Conservation (phyloP, 2,113 vertebrate genomes). For the chimpanzee (Pan troglodytes) region NHGRI_mPanTro3-v2.1_pri NC_072402.2:150955001-150955500, state of each 20-base stretch:
- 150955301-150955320: not conserved
- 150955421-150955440: constrained; percentile 60
- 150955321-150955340: constrained; percentile 39
- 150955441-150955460: constrained; percentile 60
- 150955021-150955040: not conserved
- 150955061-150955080: not conserved
- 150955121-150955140: not conserved
- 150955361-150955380: constrained; percentile 62
- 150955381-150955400: constrained; percentile 74
- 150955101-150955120: not conserved
- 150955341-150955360: constrained; percentile 65
- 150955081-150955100: not conserved
- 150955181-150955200: not conserved
- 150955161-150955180: not conserved
- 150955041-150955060: not conserved
- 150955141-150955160: not conserved
- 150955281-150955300: constrained; percentile 2
- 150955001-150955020: not conserved
- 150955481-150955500: constrained; percentile 57
- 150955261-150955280: not conserved
- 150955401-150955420: constrained; percentile 79
- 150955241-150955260: not conserved
- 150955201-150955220: not conserved
- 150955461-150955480: constrained; percentile 71
- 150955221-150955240: not conserved